Conservation (phyloP, 2,888 invertebrate genomes). For the Eupeodes luniger region DNA sequence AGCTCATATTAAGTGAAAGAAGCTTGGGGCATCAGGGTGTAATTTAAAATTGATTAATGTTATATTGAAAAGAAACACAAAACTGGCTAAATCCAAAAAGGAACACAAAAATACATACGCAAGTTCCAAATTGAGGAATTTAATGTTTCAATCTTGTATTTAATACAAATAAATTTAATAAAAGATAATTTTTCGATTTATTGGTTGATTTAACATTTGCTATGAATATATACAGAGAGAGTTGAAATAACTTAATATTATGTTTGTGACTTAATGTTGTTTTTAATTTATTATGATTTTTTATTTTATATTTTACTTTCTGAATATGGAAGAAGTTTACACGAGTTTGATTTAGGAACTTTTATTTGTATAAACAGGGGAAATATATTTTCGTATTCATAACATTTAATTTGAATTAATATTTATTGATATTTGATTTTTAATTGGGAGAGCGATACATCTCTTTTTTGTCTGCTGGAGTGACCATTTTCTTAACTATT, state of each 20-base stretch:
- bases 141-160: background rate
- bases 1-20: background rate
- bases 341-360: too few species aligned
- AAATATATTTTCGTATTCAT: too few species aligned
- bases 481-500: too few species aligned
- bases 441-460: too few species aligned
- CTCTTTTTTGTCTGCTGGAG: too few species aligned
- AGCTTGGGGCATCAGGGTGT: slow-evolving; percentile 11
- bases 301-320: too few species aligned
- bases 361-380: too few species aligned
- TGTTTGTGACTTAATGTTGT: background rate
- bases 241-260: background rate
- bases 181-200: slow-evolving; percentile 15
- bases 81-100: background rate
- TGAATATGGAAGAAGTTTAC: too few species aligned
- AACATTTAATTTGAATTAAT: too few species aligned
- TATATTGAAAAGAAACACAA: background rate
- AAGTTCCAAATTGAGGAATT: background rate
- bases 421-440: too few species aligned
- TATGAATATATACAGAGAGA: background rate
- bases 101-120: background rate
- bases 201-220: slow-evolving; percentile 8
- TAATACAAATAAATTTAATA: background rate
- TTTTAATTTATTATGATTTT: background rate
- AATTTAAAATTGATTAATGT: slow-evolving; percentile 28